phyloP scores from a whole-genome alignment of 2,888 invertebrate genomes.

The Bembecia ichneumoniformis region DNA sequence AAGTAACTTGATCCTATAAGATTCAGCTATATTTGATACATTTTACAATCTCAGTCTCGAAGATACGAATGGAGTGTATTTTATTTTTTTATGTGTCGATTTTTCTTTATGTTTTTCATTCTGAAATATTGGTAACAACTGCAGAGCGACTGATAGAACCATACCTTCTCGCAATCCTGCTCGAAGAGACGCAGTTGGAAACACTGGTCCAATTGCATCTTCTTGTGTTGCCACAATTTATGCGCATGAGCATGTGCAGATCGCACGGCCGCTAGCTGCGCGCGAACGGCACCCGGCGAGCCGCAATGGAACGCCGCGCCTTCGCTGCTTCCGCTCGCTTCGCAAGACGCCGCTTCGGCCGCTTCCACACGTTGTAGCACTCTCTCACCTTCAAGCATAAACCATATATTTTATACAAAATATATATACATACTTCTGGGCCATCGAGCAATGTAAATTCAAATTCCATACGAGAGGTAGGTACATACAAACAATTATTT shows the following conservation, averaged over 20 bases:
- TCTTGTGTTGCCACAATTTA: slow-evolving; percentile 95
- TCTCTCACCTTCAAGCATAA: slow-evolving; percentile 75
- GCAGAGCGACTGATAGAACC: not conserved
- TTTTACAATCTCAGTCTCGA: too few species aligned
- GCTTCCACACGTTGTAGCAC: slow-evolving; percentile 75
- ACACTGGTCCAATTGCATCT: slow-evolving; percentile 94
- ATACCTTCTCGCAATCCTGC: slow-evolving; percentile 96
- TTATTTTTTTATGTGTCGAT: too few species aligned
- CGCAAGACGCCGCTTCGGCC: slow-evolving; percentile 57
- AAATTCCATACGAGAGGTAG: too few species aligned
- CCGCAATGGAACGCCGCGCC: slow-evolving; percentile 82
- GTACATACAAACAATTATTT: too few species aligned
- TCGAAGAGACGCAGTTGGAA: slow-evolving; percentile 96
- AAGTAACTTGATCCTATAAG: too few species aligned
- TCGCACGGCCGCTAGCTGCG: slow-evolving; percentile 89
- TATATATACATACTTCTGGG: too few species aligned
- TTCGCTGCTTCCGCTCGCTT: slow-evolving; percentile 76
- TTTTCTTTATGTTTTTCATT: too few species aligned
- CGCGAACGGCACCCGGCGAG: slow-evolving; percentile 79
- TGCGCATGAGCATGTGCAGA: slow-evolving; percentile 92
- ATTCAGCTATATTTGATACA: too few species aligned
- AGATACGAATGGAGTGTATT: too few species aligned
- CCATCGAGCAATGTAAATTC: too few species aligned
- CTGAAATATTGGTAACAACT: too few species aligned
- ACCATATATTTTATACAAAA: too few species aligned